phyloP scores from a whole-genome alignment of 1,140 invertebrate species.

The Arion vulgaris region DNA sequence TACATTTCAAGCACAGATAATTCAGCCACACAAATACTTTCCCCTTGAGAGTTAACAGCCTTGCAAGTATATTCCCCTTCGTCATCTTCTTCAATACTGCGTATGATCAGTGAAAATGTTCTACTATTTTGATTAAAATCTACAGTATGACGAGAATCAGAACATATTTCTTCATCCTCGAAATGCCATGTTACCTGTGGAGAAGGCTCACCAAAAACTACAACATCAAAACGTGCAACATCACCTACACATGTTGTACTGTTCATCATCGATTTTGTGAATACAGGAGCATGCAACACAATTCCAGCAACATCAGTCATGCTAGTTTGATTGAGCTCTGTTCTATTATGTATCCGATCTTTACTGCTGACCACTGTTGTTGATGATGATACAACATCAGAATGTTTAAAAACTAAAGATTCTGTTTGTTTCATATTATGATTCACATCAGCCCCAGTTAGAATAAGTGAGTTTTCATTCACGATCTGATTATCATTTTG shows the following conservation, averaged over 20 bases:
- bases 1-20: conserved; percentile 64
- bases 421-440: not conserved
- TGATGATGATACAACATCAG: not conserved
- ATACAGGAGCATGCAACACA: conserved; percentile 39
- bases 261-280: conserved; percentile 62
- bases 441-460: not conserved
- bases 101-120: conserved; percentile 74
- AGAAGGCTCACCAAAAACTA: conserved; percentile 65
- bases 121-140: conserved; percentile 45
- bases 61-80: conserved; percentile 90
- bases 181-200: conserved; percentile 70
- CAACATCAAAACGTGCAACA: conserved; percentile 60
- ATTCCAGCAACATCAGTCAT: not conserved
- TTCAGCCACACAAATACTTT: conserved; percentile 78
- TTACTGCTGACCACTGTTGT: not conserved
- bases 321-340: no score
- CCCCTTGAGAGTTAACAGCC: conserved; percentile 88
- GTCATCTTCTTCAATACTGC: conserved; percentile 84
- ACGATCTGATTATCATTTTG: not conserved
- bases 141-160: conserved; percentile 51
- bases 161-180: conserved; percentile 61
- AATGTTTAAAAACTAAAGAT: not conserved
- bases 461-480: not conserved
- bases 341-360: not conserved
- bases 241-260: conserved; percentile 58